Percentiles rank a stretch among this genome's conserved stretches.
These are phyloP conservation scores for Phyllostomus hastatus DNA, from an alignment of 2,113 vertebrate species.

Conservation along the genomic window DNA sequence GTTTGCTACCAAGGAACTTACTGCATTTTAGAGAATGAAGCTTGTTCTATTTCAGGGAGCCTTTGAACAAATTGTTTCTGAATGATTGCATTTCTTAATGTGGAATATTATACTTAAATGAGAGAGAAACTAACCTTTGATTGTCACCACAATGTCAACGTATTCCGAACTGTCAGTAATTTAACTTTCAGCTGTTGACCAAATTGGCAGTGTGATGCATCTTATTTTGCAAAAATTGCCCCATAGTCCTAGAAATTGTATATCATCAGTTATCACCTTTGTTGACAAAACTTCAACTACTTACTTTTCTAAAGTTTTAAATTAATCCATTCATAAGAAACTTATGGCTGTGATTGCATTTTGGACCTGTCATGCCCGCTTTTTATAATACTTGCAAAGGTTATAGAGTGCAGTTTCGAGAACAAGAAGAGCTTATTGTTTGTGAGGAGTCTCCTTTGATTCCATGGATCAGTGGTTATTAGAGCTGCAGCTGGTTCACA, in stretches of 20 bases:
- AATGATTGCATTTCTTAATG: slow-evolving; percentile 51
- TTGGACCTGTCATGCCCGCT: not conserved
- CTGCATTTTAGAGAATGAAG: slow-evolving; percentile 52
- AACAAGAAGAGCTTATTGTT: slow-evolving; percentile 31
- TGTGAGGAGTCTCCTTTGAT: slow-evolving; percentile 40
- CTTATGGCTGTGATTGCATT: slow-evolving; percentile 15
- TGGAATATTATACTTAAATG: slow-evolving; percentile 59
- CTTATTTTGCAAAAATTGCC: slow-evolving; percentile 69
- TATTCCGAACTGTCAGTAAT: slow-evolving; percentile 58
- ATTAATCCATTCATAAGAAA: slow-evolving; percentile 47
- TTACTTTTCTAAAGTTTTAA: slow-evolving; percentile 64
- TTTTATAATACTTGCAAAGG: not conserved
- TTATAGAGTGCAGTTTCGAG: not conserved
- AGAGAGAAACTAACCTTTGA: slow-evolving; percentile 70
- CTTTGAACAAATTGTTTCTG: slow-evolving; percentile 54
- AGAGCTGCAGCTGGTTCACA: slow-evolving; percentile 33
- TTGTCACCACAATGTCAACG: slow-evolving; percentile 46
- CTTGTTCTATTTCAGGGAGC: not conserved
- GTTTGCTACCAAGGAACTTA: not conserved
- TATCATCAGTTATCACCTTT: slow-evolving; percentile 42
- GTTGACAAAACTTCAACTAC: slow-evolving; percentile 39
- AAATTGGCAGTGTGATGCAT: slow-evolving; percentile 56
- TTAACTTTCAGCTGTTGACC: slow-evolving; percentile 67
- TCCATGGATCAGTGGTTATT: slow-evolving; percentile 48
- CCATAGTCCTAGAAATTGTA: slow-evolving; percentile 13